phyloP scores from a whole-genome alignment of 2,113 vertebrate genomes.

The Platysternon megacephalum region DNA sequence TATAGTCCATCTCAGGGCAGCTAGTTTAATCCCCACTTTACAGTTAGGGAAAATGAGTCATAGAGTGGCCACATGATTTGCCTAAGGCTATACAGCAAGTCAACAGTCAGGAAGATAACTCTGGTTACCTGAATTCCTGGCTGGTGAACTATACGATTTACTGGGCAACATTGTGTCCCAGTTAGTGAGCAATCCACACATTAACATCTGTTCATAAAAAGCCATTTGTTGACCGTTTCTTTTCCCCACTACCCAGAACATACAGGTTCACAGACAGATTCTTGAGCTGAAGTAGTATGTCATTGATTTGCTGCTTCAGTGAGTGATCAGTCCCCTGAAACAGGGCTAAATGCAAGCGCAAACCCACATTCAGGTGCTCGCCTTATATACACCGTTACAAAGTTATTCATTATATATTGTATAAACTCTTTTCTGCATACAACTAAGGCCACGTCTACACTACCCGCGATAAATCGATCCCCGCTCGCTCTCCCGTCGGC shows the following conservation, averaged over 20 bases:
- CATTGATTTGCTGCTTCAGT: not conserved
- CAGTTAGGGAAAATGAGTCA: too few relatives aligned
- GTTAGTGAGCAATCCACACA: not conserved
- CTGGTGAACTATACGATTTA: not conserved
- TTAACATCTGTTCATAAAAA: not conserved
- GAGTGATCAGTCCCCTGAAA: not conserved
- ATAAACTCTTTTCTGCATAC: not conserved
- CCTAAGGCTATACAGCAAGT: too few relatives aligned
- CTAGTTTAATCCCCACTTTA: too few relatives aligned
- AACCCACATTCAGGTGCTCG: not conserved
- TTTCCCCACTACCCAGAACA: not conserved
- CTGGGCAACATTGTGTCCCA: not conserved
- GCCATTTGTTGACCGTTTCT: not conserved
- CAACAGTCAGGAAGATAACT: not conserved
- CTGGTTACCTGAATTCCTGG: not conserved
- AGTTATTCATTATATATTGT: not conserved
- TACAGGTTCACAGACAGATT: not conserved
- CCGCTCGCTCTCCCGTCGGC: too few relatives aligned
- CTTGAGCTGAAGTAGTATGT: not conserved
- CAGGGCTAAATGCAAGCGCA: not conserved
- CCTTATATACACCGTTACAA: not conserved
- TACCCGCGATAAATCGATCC: too few relatives aligned
- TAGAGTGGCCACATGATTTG: too few relatives aligned
- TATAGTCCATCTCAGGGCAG: too few relatives aligned
- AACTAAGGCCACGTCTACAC: too few relatives aligned